phyloP scores from a whole-genome alignment of 2,797 vertebrate species.

The Lepus townsendii region DNA sequence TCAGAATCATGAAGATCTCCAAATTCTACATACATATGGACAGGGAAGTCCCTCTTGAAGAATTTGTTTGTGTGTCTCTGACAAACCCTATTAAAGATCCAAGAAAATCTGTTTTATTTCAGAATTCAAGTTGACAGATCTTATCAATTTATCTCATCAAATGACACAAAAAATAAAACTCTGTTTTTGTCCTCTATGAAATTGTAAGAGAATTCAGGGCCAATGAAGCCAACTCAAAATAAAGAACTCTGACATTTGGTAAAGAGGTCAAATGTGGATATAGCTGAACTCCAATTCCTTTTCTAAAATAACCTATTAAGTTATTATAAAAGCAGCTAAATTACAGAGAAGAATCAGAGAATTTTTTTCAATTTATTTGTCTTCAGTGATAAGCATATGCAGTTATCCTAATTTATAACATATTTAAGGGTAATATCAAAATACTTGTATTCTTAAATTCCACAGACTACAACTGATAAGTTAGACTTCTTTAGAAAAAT shows the following conservation, averaged over 20 bases:
- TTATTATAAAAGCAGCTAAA: slow-evolving; percentile 75
- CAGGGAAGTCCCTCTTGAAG: accelerated
- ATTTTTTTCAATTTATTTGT: slow-evolving; percentile 82
- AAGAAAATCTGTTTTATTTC: neutral
- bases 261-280: slow-evolving; percentile 76
- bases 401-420: neutral
- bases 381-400: slow-evolving; percentile 68
- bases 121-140: neutral
- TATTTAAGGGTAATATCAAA: slow-evolving; percentile 22
- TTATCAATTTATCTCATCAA: neutral
- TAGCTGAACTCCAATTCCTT: slow-evolving; percentile 38
- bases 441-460: neutral
- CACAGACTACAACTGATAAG: neutral
- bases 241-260: neutral
- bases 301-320: slow-evolving; percentile 76
- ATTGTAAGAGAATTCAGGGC: neutral
- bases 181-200: neutral
- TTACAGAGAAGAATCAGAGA: slow-evolving; percentile 74
- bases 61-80: neutral
- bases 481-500: neutral
- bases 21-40: neutral
- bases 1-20: neutral
- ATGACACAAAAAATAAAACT: neutral
- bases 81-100: neutral
- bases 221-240: neutral